Conservation (phyloP, 1,140 invertebrate genomes). For the Rhyzopertha dominica region DNA sequence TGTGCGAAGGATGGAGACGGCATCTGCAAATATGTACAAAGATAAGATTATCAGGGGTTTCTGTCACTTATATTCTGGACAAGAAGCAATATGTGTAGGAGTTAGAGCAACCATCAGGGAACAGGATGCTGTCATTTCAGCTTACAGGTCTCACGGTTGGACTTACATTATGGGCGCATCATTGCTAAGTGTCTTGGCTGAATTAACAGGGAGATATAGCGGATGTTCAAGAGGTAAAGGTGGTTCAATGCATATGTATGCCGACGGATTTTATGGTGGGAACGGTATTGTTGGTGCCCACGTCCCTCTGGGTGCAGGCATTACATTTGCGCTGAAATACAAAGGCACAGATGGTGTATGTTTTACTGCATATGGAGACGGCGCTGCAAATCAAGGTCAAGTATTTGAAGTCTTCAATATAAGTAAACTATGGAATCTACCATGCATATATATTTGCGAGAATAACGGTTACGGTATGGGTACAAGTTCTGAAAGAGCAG, state of each 20-base stretch:
- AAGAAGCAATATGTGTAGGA: slow-evolving; percentile 86
- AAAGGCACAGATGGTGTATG: slow-evolving; percentile 75
- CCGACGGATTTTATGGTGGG: slow-evolving; percentile 92
- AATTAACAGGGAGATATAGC: slow-evolving; percentile 80
- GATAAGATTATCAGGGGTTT: slow-evolving; percentile 41
- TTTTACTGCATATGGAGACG: slow-evolving; percentile 92
- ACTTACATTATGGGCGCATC: slow-evolving; percentile 88
- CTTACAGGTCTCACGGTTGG: slow-evolving; percentile 97
- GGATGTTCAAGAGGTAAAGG: slow-evolving; percentile 95
- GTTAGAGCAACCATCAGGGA: slow-evolving; percentile 80
- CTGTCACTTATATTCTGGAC: slow-evolving; percentile 42
- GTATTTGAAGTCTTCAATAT: slow-evolving; percentile 80
- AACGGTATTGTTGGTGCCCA: slow-evolving; percentile 99
- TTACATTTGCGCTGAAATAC: slow-evolving; percentile 92
- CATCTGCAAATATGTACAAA: slow-evolving; percentile 69
- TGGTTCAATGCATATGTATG: slow-evolving; percentile 91
- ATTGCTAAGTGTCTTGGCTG: slow-evolving; percentile 74
- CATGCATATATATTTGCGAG: slow-evolving; percentile 94
- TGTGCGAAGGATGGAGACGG: slow-evolving; percentile 88
- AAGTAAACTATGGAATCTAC: slow-evolving; percentile 87
- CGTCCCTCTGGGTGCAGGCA: slow-evolving; percentile 88
- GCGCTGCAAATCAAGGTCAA: slow-evolving; percentile 93
- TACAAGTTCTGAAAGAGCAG: slow-evolving; percentile 81
- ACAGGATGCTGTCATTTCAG: slow-evolving; percentile 90
- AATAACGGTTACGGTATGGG: slow-evolving; percentile 99